Evolutionary conservation across 2,113 vertebrate species (phyloP), one percentile per base, ranked within the genome.

Genomic region (Chloroceryle aenea): DNA sequence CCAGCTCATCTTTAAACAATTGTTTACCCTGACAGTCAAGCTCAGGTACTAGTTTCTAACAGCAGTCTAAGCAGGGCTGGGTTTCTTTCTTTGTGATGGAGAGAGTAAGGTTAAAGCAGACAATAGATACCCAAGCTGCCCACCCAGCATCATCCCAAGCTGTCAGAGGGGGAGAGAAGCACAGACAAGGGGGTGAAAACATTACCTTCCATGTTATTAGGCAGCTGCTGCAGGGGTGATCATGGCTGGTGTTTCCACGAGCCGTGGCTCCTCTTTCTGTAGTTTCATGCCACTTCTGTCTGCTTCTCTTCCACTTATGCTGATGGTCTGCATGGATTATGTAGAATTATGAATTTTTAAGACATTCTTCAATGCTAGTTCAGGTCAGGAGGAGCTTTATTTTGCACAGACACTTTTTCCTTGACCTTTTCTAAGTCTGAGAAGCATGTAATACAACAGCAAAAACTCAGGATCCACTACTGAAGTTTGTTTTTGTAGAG

Each of bases 401-500:
- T 88, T 91, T 85, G 69, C 32, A 34, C 27, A 69, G n/a, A 55
- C 1, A 3, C 30, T 64, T 90, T 83, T 90, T 18, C 21, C 52
- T 81, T 77, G 36, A 78, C 52, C 43, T 72, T 97, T 86, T n/a
- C 0, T 53, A 78, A 25, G 12, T 84, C 56, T 86, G 47, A 89
- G 61, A 52, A 93, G 76, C 68, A 84, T 27, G 56, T 7, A 10
- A 55, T 32, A 30, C 61, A 61, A 71, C 21, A 29, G 75, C 48
- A 76, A 85, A 93, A 92, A 96, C n/a, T 78, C 56, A 84, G 26
- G 56, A 87, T 94, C 48, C 64, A 62, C 53, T 7, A 8, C 40
- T 78, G 36, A 92, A 90, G 80, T 92, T 96, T 93, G 90, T 92
- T 96, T 97, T 94, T 87, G 43, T 80, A 97, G 76, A 90, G 63